These are phyloP conservation scores for Lumbricus terrestris DNA, from an alignment of 2,888 invertebrate species.

Conservation along the genomic window DNA sequence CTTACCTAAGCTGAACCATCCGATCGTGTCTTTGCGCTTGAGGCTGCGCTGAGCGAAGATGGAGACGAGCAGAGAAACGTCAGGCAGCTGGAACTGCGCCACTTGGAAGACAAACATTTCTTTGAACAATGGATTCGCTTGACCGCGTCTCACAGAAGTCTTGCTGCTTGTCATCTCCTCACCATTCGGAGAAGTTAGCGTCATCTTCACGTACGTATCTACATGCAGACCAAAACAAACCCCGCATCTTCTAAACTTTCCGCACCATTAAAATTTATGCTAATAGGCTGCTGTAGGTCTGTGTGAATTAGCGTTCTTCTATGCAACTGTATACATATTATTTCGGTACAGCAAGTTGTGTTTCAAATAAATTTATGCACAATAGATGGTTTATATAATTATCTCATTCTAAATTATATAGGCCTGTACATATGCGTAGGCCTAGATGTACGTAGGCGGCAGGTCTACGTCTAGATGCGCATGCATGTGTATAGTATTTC, in stretches of 20 bases:
- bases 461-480: no score
- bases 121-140: slow-evolving; percentile 92
- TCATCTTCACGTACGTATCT: slow-evolving; percentile 90
- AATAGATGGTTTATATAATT: no score
- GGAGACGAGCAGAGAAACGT: slow-evolving; percentile 89
- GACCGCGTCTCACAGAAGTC: slow-evolving; percentile 85
- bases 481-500: no score
- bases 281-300: not conserved
- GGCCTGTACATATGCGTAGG: no score
- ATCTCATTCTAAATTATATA: no score
- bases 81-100: slow-evolving; percentile 88
- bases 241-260: not conserved
- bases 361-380: no score
- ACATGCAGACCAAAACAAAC: slow-evolving; percentile 33
- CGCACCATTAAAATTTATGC: not conserved
- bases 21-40: slow-evolving; percentile 93
- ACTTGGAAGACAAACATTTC: slow-evolving; percentile 96
- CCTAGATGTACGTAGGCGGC: no score
- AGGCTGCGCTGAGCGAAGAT: slow-evolving; percentile 88
- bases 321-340: no score
- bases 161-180: slow-evolving; percentile 90
- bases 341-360: no score
- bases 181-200: slow-evolving; percentile 85
- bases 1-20: slow-evolving; percentile 89
- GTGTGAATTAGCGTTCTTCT: no score